phyloP scores from a whole-genome alignment of 2,888 invertebrate species.

The Cetonia aurata region DNA sequence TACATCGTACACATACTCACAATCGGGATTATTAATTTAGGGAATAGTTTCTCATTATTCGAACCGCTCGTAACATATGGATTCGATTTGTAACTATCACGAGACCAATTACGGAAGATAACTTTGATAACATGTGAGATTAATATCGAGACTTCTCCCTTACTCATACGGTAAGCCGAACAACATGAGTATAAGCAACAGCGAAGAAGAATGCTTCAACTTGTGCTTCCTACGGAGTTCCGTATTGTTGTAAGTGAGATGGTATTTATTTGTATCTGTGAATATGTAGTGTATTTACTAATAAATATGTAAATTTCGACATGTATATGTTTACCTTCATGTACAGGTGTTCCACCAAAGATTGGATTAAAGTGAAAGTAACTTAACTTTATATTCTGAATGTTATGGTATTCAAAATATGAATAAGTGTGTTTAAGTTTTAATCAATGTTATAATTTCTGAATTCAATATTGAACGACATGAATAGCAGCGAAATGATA shows the following conservation, averaged over 20 bases:
- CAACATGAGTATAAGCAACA: conserved; percentile 12
- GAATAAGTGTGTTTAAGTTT: too few species aligned
- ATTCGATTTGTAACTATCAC: conserved; percentile 60
- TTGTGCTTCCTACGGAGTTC: background rate
- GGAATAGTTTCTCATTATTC: conserved; percentile 40
- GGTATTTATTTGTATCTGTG: background rate
- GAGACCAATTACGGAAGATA: conserved; percentile 60
- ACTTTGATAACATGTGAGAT: conserved; percentile 58
- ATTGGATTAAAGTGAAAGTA: too few species aligned
- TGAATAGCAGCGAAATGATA: too few species aligned
- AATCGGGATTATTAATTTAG: conserved; percentile 29
- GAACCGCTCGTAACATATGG: conserved; percentile 56
- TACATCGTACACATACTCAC: conserved; percentile 15
- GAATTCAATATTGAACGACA: too few species aligned
- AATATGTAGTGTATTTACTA: conserved; percentile 16
- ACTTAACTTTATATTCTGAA: too few species aligned
- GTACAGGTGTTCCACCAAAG: too few species aligned
- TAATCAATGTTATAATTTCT: too few species aligned
- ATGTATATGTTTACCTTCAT: too few species aligned
- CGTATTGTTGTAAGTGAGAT: background rate
- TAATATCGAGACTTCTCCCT: conserved; percentile 34
- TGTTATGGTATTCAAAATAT: too few species aligned
- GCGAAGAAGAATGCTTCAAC: background rate
- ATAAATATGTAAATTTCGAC: conserved; percentile 37
- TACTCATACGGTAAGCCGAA: conserved; percentile 11